Evolutionary conservation across 2,113 vertebrate genomes (phyloP).

Genomic region (Vireo altiloquus): DNA sequence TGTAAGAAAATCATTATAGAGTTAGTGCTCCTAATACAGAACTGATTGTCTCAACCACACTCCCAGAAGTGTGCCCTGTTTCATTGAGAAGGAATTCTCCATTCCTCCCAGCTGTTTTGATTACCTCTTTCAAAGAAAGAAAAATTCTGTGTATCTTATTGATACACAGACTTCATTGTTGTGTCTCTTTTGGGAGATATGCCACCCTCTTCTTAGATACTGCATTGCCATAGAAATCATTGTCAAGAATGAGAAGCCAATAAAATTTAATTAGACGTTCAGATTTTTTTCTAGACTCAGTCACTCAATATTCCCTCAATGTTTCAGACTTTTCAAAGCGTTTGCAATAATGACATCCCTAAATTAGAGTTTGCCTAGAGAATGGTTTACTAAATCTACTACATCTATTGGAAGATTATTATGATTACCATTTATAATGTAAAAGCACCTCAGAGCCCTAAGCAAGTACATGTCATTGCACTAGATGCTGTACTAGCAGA

Average conservation of each 20-base stretch:
- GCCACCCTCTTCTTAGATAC: not conserved
- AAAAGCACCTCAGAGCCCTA: constrained; percentile 10
- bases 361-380: constrained; percentile 7
- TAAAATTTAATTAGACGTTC: not conserved
- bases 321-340: not conserved
- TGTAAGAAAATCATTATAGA: not conserved
- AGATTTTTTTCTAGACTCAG: not conserved
- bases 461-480: not conserved
- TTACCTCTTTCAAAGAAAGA: not conserved
- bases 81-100: not conserved
- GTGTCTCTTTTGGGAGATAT: not conserved
- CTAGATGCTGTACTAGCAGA: not conserved
- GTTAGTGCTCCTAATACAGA: not conserved
- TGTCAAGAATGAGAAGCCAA: not conserved
- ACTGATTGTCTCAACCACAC: not conserved
- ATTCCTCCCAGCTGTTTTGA: not conserved
- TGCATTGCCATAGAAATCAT: not conserved
- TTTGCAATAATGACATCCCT: not conserved
- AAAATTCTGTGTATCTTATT: not conserved
- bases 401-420: not conserved
- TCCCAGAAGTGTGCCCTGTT: not conserved
- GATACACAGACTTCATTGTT: not conserved
- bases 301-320: not conserved
- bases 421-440: not conserved
- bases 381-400: not conserved